A percentile compares a stretch with the other conserved stretches of the same genome.
These are phyloP conservation scores for Danio jaintianensis DNA, from an alignment of 2,797 vertebrate genomes.

Conservation along the genomic window DNA sequence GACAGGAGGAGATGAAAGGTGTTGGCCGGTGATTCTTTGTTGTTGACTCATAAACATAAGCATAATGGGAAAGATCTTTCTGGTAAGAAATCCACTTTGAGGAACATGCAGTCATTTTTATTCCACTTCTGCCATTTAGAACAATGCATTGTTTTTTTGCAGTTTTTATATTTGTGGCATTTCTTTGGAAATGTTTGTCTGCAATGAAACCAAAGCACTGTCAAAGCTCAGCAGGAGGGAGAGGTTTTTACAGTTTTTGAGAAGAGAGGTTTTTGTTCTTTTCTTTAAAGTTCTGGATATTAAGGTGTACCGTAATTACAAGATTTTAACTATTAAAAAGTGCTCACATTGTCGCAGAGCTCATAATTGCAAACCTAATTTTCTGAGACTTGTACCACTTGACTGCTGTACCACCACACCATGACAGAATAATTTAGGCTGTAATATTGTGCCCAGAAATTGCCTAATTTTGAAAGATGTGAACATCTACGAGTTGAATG, in stretches of 20 bases:
- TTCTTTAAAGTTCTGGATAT: too few relatives aligned
- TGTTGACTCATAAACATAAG: slow-evolving; percentile 27
- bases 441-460: too few relatives aligned
- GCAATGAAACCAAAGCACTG: neutral
- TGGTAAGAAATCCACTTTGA: slow-evolving; percentile 1
- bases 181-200: slow-evolving; percentile 9
- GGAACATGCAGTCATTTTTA: slow-evolving; percentile 12
- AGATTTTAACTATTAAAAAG: too few relatives aligned
- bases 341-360: too few relatives aligned
- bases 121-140: slow-evolving; percentile 8
- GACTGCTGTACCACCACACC: too few relatives aligned
- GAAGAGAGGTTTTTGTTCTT: neutral
- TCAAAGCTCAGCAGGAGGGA: neutral
- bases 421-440: too few relatives aligned
- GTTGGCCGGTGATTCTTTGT: slow-evolving; percentile 9
- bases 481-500: too few relatives aligned
- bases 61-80: slow-evolving; percentile 12
- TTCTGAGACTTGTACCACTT: too few relatives aligned
- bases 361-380: neutral
- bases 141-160: neutral
- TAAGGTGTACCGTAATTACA: too few relatives aligned
- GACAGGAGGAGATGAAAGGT: slow-evolving; percentile 12
- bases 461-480: too few relatives aligned
- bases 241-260: slow-evolving; percentile 10
- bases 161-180: slow-evolving; percentile 17